A percentile compares a stretch with the other conserved stretches of the same genome.
phyloP scores from a whole-genome alignment of 2,888 invertebrate species.

The Bruchidius siliquastri region DNA sequence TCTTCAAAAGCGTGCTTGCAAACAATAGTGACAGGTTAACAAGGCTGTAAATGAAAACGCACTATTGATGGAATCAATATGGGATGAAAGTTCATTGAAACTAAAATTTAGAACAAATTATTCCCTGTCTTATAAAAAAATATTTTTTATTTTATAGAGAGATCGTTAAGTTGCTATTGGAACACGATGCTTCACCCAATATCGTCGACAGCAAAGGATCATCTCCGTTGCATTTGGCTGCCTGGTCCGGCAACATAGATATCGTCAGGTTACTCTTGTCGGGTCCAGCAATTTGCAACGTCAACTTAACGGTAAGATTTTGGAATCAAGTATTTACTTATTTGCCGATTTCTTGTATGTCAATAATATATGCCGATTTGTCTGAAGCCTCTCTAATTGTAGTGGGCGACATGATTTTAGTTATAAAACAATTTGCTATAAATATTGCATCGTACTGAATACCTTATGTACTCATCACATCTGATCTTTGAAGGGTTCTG shows the following conservation, averaged over 20 bases:
- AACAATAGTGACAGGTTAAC: too few relatives aligned
- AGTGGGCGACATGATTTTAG: too few relatives aligned
- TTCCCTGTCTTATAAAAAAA: background rate
- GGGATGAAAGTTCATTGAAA: too few relatives aligned
- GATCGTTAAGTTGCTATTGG: slow-evolving; percentile 76
- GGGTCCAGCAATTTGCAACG: slow-evolving; percentile 76
- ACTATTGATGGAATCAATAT: too few relatives aligned
- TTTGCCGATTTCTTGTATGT: background rate
- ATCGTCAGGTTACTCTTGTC: slow-evolving; percentile 80
- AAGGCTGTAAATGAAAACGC: too few relatives aligned
- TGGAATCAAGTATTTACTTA: background rate
- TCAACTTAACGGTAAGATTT: slow-evolving; percentile 72
- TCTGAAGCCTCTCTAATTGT: too few relatives aligned
- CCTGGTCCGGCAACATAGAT: slow-evolving; percentile 89
- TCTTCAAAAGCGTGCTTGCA: too few relatives aligned
- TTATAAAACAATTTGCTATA: too few relatives aligned
- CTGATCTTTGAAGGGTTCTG: too few relatives aligned
- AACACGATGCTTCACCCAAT: slow-evolving; percentile 85
- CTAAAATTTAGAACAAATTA: too few relatives aligned
- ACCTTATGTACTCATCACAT: too few relatives aligned
- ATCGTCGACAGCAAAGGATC: slow-evolving; percentile 86
- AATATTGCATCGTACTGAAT: too few relatives aligned
- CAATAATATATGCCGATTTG: background rate
- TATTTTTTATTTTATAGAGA: slow-evolving; percentile 54
- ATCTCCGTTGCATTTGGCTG: slow-evolving; percentile 87